phyloP scores from a whole-genome alignment of 2,888 invertebrate species.

The Cryptophagus acutangulus region DNA sequence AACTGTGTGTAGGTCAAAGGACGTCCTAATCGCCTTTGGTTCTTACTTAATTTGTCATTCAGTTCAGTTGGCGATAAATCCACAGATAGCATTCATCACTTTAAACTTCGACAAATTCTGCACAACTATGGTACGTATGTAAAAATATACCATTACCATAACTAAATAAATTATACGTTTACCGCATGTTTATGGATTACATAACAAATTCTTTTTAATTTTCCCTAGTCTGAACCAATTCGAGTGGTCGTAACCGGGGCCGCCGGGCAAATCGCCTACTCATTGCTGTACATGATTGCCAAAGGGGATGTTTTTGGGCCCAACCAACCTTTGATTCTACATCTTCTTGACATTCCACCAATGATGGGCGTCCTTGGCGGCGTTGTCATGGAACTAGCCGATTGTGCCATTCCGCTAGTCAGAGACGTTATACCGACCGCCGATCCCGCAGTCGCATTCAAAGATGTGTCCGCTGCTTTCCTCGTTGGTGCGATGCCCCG shows the following conservation, averaged over 20 bases:
- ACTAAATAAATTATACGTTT: neutral
- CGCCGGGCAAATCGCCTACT: slow-evolving; percentile 98
- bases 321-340: slow-evolving; percentile 79
- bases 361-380: slow-evolving; percentile 97
- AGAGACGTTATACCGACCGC: slow-evolving; percentile 80
- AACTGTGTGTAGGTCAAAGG: slow-evolving; percentile 8
- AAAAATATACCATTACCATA: neutral
- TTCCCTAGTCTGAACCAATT: slow-evolving; percentile 76
- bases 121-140: slow-evolving; percentile 1
- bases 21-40: slow-evolving; percentile 3
- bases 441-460: slow-evolving; percentile 88
- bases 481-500: slow-evolving; percentile 98
- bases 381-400: slow-evolving; percentile 95
- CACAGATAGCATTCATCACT: neutral
- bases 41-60: neutral
- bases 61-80: neutral
- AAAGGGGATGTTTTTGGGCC: slow-evolving; percentile 94
- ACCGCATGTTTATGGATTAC: neutral
- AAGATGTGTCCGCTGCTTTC: slow-evolving; percentile 92
- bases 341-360: slow-evolving; percentile 89
- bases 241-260: slow-evolving; percentile 96
- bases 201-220: slow-evolving; percentile 5
- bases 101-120: neutral
- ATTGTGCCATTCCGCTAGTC: slow-evolving; percentile 89
- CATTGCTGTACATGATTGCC: slow-evolving; percentile 87